Base-by-base conservation (phyloP, 2,888 invertebrate genomes). In the Acheta domesticus region DNA sequence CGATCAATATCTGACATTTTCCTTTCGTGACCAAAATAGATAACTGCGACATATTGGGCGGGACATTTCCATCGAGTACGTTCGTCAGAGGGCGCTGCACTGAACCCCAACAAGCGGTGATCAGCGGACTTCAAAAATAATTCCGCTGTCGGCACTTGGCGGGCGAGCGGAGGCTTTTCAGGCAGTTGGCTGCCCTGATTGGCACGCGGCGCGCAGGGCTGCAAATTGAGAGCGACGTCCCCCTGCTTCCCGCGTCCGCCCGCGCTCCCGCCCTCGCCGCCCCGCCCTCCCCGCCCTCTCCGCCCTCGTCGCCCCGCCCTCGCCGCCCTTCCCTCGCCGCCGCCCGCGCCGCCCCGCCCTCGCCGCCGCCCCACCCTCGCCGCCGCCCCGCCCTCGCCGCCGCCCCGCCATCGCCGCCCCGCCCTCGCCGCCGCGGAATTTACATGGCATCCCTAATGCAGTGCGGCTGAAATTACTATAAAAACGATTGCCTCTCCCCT, bases 121-220 rank as follows among this genome's bases (percentile, higher is more conserved):
- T 62, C 62, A 62, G n/a, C 62, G n/a, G 14, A n/a, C 62, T 19
- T 62, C 62, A 14, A n/a, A 62, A 62, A 62, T 62, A 62, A 62
- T 62, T 62, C n/a, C 16, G 62, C n/a, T 62, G 62, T 62, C 36
- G 36, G 36, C 36, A 36, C 36, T 36, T 36, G 36, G 36, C 36
- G 36, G 36, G 36, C 36, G 36, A 62, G 16, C 62, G n/a, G 16
- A 62, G n/a, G 62, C 62, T n/a, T 62, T 62, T n/a, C 62, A 62
- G 16, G 62, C 62, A 62, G 62, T 62, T 62, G 62, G 62, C n/a
- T 62, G 62, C 62, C 14, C 62, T 62, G 62, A 62, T 62, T 62
- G 62, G 62, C 62, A n/a, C n/a, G 62, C 16, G 62, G 62, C n/a
- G 62, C 16, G 62, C n/a, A n/a, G 62, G 14, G 14, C 62, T n/a